A percentile compares a stretch with the other conserved stretches of the same genome.
phyloP scores from a whole-genome alignment of 1,140 invertebrate species.

The Drosophila baimaii region DNA sequence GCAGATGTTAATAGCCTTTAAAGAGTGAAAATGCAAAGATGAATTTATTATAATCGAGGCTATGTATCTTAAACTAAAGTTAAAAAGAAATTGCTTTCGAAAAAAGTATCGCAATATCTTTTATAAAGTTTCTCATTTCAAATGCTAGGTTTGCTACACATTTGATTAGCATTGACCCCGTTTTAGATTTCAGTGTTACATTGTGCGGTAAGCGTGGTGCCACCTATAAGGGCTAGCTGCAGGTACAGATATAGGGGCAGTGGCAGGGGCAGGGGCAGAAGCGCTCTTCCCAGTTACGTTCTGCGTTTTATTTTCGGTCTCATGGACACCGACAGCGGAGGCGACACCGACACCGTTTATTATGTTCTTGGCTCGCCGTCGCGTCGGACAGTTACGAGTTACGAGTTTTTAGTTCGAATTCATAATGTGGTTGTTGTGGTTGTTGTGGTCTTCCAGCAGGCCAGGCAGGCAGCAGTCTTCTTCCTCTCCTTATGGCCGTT shows the following conservation, averaged over 20 bases:
- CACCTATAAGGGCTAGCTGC: background rate
- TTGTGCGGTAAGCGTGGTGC: conserved; percentile 16
- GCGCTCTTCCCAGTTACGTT: conserved; percentile 39
- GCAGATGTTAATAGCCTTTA: no score
- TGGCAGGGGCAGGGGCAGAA: background rate
- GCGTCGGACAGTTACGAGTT: conserved; percentile 24
- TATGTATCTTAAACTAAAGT: no score
- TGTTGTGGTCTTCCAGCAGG: conserved; percentile 21
- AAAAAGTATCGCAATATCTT: background rate
- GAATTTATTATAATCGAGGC: background rate
- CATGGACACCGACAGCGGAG: conserved; percentile 28
- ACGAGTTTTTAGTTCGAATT: conserved; percentile 33
- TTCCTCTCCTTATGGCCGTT: conserved; percentile 29
- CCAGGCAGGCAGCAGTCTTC: conserved; percentile 9
- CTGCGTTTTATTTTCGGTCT: conserved; percentile 42
- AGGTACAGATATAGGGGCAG: background rate
- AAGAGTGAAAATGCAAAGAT: background rate
- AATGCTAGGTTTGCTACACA: no score
- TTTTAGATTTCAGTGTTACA: conserved; percentile 15
- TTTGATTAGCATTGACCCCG: conserved; percentile 6
- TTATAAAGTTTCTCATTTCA: background rate
- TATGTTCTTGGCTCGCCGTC: conserved; percentile 31
- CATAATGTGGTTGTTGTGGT: conserved; percentile 44
- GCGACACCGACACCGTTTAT: conserved; percentile 25
- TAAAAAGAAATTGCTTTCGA: background rate